phyloP scores from a whole-genome alignment of 2,113 vertebrate genomes.

The Chrysemys picta region DNA sequence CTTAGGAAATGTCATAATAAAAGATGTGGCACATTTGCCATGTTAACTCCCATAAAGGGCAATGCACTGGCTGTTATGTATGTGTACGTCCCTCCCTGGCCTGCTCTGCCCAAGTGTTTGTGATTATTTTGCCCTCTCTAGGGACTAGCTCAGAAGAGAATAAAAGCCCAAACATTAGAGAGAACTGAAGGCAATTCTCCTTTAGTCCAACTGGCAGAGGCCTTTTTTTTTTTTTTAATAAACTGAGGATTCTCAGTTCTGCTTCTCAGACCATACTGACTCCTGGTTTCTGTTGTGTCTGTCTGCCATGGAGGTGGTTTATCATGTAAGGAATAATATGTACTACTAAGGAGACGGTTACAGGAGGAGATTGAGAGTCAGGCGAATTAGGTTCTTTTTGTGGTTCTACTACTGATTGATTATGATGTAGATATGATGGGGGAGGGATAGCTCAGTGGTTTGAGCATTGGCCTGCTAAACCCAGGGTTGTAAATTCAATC shows the following conservation, averaged over 20 bases:
- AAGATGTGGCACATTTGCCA: neutral
- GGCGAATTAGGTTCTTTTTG: neutral
- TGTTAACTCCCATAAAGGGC: accelerated
- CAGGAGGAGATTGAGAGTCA: neutral
- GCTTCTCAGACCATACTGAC: neutral
- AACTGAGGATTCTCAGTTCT: neutral
- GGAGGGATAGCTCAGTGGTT: no score
- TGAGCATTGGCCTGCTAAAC: no score
- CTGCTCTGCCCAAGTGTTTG: neutral
- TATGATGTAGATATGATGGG: neutral
- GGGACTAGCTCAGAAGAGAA: neutral
- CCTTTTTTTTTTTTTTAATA: no score
- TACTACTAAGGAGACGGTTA: neutral
- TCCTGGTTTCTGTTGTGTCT: neutral
- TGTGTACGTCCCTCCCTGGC: no score
- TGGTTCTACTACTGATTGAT: neutral
- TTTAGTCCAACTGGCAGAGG: neutral
- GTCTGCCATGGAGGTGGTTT: neutral
- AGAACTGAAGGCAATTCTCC: neutral
- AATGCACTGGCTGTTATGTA: neutral
- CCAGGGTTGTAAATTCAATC: no score
- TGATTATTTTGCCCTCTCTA: neutral
- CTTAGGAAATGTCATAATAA: neutral
- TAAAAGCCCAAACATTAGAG: neutral
- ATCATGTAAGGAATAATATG: neutral